Percentiles rank a stretch among this genome's conserved stretches.
phyloP scores from a whole-genome alignment of 2,888 invertebrate genomes.

The Drosophila neutralis region DNA sequence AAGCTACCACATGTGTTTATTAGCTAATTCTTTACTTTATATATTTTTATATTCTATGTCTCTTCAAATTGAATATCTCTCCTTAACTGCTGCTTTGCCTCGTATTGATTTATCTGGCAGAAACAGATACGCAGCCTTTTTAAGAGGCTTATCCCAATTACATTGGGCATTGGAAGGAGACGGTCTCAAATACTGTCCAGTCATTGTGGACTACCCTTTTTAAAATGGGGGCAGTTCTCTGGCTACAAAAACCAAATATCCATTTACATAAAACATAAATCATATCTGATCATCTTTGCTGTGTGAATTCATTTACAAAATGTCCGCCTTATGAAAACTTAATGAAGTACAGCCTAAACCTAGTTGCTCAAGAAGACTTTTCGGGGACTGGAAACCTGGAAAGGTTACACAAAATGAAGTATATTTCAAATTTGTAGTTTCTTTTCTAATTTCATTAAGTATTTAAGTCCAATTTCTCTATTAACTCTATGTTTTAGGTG shows the following conservation, averaged over 20 bases:
- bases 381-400: background rate
- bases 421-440: background rate
- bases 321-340: background rate
- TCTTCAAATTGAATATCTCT: background rate
- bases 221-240: slow-evolving; percentile 36
- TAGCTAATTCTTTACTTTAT: background rate
- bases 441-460: background rate
- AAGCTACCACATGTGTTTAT: background rate
- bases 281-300: background rate
- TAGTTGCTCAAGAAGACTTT: background rate
- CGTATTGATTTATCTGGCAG: slow-evolving; percentile 10
- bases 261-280: background rate
- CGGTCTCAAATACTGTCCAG: slow-evolving; percentile 14
- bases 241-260: background rate
- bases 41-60: background rate
- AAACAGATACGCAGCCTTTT: slow-evolving; percentile 23
- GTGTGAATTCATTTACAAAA: slow-evolving; percentile 14
- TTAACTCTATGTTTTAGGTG: background rate
- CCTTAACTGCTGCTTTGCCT: background rate
- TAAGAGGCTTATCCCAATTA: slow-evolving; percentile 59
- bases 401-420: background rate
- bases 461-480: background rate
- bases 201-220: slow-evolving; percentile 22
- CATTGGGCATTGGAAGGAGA: slow-evolving; percentile 2
- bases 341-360: background rate